phyloP scores from a whole-genome alignment of 2,797 vertebrate species.

The Chelidonichthys spinosus region DNA sequence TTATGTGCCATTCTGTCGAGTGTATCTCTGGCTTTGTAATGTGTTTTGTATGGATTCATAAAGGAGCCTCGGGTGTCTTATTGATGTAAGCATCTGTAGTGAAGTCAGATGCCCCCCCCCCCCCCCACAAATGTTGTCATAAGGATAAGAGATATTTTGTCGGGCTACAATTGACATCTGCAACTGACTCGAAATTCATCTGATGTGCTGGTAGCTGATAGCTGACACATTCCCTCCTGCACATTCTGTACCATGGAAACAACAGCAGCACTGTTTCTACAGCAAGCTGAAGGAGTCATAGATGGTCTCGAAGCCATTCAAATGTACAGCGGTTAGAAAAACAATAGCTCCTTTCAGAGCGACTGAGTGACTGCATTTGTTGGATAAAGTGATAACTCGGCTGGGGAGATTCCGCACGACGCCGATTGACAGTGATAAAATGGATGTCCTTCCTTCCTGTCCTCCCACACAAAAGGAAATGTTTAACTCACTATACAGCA shows the following conservation, averaged over 20 bases:
- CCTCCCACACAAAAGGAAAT: slow-evolving; percentile 18
- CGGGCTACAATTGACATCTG: slow-evolving; percentile 29
- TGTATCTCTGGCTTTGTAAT: slow-evolving; percentile 40
- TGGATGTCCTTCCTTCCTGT: slow-evolving; percentile 29
- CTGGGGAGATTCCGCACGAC: slow-evolving; percentile 25
- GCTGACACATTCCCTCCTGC: slow-evolving; percentile 23
- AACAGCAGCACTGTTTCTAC: slow-evolving; percentile 42
- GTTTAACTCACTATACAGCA: slow-evolving; percentile 3
- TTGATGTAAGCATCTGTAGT: slow-evolving; percentile 26
- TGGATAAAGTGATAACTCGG: slow-evolving; percentile 29
- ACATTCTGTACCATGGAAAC: slow-evolving; percentile 42
- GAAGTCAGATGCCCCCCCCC: slow-evolving; percentile 13
- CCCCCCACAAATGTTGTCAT: slow-evolving; percentile 10
- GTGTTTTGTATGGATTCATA: slow-evolving; percentile 51
- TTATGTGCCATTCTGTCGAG: slow-evolving; percentile 42
- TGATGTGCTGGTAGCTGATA: slow-evolving; percentile 43
- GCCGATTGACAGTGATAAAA: slow-evolving; percentile 53
- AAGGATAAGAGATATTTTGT: slow-evolving; percentile 18
- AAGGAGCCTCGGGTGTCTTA: slow-evolving; percentile 31
- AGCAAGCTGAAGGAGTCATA: slow-evolving; percentile 22
- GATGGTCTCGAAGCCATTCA: slow-evolving; percentile 37
- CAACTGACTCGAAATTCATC: slow-evolving; percentile 36
- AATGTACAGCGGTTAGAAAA: slow-evolving; percentile 24
- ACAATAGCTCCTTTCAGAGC: slow-evolving; percentile 54
- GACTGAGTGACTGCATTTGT: slow-evolving; percentile 38